phyloP scores from a whole-genome alignment of 2,113 vertebrate species.

The Eubucco bourcierii region DNA sequence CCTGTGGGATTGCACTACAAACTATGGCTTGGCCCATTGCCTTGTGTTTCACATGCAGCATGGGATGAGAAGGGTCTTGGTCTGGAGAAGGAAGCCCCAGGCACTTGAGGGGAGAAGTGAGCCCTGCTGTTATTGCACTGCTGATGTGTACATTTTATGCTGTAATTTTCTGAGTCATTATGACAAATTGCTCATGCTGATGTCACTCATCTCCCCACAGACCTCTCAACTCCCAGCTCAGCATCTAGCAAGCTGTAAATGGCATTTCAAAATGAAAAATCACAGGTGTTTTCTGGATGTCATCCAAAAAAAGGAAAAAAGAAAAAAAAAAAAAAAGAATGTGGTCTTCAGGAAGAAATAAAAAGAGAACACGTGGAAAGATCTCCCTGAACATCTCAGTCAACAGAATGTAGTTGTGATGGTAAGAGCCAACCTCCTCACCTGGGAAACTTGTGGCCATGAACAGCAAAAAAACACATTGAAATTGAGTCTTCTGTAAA shows the following conservation, averaged over 20 bases:
- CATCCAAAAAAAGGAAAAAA: background rate
- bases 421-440: background rate
- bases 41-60: accelerated
- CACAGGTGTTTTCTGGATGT: constrained; percentile 28
- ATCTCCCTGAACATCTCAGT: background rate
- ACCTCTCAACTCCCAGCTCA: background rate
- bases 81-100: background rate
- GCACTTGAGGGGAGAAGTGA: background rate
- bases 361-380: background rate
- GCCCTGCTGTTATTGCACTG: background rate
- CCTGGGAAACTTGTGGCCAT: background rate
- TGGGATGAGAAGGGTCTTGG: background rate
- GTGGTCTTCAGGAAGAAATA: background rate
- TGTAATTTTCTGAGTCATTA: background rate
- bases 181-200: constrained; percentile 28
- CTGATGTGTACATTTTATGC: background rate
- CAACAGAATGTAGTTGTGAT: constrained; percentile 3
- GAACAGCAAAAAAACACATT: background rate
- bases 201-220: constrained; percentile 29
- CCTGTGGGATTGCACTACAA: accelerated
- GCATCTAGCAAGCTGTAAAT: constrained; percentile 18
- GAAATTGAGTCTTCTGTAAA: background rate
- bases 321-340: background rate
- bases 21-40: accelerated
- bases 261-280: constrained; percentile 49